These are phyloP conservation scores for Boulengeromyrus knoepffleri DNA, from an alignment of 2,113 vertebrate genomes.

Conservation along the genomic window DNA sequence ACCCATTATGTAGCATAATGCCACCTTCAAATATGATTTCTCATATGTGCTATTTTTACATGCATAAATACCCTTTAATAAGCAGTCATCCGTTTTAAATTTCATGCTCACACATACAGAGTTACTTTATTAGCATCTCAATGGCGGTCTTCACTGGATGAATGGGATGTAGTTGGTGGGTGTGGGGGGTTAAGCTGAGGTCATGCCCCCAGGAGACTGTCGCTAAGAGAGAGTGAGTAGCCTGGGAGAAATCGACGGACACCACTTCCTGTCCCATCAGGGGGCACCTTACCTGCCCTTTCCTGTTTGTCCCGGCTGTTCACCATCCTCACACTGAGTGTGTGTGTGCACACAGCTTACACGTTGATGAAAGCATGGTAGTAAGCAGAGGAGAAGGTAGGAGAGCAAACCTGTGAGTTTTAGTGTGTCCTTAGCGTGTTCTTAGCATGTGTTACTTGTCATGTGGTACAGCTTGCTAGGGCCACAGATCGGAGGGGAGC, in stretches of 20 bases:
- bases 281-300: conserved; percentile 56
- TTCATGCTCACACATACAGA: not conserved
- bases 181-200: conserved; percentile 31
- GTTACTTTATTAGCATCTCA: conserved; percentile 39
- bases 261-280: conserved; percentile 57
- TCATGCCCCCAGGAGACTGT: conserved; percentile 31
- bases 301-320: conserved; percentile 55
- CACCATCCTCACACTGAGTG: conserved; percentile 21
- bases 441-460: not conserved
- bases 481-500: conserved; percentile 47
- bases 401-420: not conserved
- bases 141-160: conserved; percentile 15
- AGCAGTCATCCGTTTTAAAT: not conserved
- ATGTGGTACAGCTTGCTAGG: conserved; percentile 29
- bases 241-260: conserved; percentile 30
- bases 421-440: not conserved
- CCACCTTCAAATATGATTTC: not conserved
- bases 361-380: conserved; percentile 22
- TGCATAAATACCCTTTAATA: conserved; percentile 1
- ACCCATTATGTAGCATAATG: not conserved
- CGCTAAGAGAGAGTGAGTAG: conserved; percentile 35
- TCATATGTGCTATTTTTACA: not conserved
- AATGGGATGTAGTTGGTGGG: conserved; percentile 24
- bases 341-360: conserved; percentile 27
- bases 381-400: not conserved